Evolutionary conservation across 1,140 invertebrate genomes (phyloP).

Genomic region (Scaptomyza hsui): DNA sequence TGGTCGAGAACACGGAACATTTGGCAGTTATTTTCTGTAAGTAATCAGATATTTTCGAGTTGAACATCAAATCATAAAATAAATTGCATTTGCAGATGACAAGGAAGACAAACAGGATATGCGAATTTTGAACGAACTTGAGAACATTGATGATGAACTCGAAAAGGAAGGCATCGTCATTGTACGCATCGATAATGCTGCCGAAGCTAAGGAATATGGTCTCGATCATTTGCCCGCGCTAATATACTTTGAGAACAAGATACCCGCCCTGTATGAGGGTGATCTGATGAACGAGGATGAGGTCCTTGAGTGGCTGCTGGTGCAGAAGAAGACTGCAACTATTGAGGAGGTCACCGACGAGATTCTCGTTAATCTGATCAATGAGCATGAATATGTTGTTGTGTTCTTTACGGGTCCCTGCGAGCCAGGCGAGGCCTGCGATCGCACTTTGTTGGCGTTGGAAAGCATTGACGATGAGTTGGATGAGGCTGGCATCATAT

Average conservation of each 20-base stretch:
- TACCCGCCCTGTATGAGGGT: slow-evolving; percentile 95
- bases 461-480: slow-evolving; percentile 97
- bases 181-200: slow-evolving; percentile 94
- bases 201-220: slow-evolving; percentile 95
- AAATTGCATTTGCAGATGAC: slow-evolving; percentile 87
- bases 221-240: slow-evolving; percentile 95
- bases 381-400: slow-evolving; percentile 96
- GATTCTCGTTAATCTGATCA: slow-evolving; percentile 93
- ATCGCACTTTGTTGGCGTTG: slow-evolving; percentile 92
- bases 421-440: slow-evolving; percentile 93
- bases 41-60: slow-evolving; percentile 71
- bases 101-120: slow-evolving; percentile 96
- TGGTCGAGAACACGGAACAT: slow-evolving; percentile 92
- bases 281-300: slow-evolving; percentile 96
- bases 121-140: slow-evolving; percentile 93
- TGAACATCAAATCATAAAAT: neutral
- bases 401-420: slow-evolving; percentile 96
- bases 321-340: slow-evolving; percentile 95
- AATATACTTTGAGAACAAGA: slow-evolving; percentile 96
- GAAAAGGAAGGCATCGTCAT: slow-evolving; percentile 96
- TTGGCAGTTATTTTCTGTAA: slow-evolving; percentile 95
- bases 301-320: slow-evolving; percentile 94
- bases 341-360: slow-evolving; percentile 98
- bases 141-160: slow-evolving; percentile 96
- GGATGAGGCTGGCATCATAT: slow-evolving; percentile 96